Conservation (phyloP, 2,888 invertebrate species). For the Phasia obesa region DNA sequence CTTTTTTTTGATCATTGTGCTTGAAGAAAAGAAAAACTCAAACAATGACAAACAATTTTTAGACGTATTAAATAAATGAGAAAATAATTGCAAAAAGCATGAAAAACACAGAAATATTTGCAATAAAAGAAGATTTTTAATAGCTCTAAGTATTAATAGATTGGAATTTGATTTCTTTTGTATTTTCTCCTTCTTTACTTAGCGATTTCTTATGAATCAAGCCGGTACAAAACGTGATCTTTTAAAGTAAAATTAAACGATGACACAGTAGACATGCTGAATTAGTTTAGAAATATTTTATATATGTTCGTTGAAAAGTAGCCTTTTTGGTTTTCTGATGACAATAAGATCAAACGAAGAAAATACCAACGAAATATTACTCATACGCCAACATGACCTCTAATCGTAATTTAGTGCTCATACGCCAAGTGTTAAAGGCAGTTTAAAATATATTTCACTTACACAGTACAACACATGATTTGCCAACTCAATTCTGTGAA, state of each 20-base stretch:
- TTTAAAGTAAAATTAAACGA: slow-evolving; percentile 2
- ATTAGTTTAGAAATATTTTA: not conserved
- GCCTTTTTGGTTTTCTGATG: not conserved
- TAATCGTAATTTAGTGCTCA: not conserved
- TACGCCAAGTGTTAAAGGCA: slow-evolving; percentile 4
- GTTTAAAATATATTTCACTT: no score
- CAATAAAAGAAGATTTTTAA: slow-evolving; percentile 28
- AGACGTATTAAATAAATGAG: not conserved
- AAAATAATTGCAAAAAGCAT: slow-evolving; percentile 16
- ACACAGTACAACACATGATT: no score
- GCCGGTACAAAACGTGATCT: slow-evolving; percentile 30
- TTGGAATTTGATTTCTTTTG: slow-evolving; percentile 13
- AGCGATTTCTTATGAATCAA: not conserved
- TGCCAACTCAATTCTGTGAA: no score
- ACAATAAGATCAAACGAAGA: not conserved
- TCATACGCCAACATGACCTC: not conserved
- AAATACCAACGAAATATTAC: not conserved
- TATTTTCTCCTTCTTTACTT: not conserved
- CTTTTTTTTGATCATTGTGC: not conserved
- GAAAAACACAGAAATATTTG: slow-evolving; percentile 24
- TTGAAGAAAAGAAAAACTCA: not conserved
- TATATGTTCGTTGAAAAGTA: not conserved
- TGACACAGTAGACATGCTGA: not conserved
- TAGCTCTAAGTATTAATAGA: slow-evolving; percentile 23
- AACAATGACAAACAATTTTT: not conserved